Conservation (phyloP, 2,888 invertebrate species). For the Ecliptopera silaceata region DNA sequence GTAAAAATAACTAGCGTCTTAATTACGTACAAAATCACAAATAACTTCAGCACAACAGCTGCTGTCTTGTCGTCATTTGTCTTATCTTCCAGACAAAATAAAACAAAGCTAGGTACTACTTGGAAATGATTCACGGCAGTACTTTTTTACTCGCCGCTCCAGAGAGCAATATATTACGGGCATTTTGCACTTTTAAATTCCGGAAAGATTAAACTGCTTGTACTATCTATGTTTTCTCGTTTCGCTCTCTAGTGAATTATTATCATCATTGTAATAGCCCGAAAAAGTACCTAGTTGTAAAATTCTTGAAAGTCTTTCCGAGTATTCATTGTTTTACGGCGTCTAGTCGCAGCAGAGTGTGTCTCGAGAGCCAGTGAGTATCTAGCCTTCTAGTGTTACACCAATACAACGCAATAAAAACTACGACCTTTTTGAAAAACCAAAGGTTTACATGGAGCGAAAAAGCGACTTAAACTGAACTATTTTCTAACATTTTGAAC, state of each 20-base stretch:
- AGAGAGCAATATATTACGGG: slow-evolving; percentile 48
- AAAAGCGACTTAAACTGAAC: too few relatives aligned
- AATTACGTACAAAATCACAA: slow-evolving; percentile 13
- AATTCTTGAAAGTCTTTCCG: too few relatives aligned
- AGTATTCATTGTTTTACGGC: too few relatives aligned
- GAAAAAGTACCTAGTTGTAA: too few relatives aligned
- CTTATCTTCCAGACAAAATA: slow-evolving; percentile 33
- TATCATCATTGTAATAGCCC: too few relatives aligned
- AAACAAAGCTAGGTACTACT: slow-evolving; percentile 34
- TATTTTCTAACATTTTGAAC: too few relatives aligned
- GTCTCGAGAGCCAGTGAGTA: too few relatives aligned
- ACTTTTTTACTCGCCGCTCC: slow-evolving; percentile 45
- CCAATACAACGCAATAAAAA: too few relatives aligned
- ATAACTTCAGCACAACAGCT: slow-evolving; percentile 31
- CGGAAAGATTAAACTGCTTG: slow-evolving; percentile 27
- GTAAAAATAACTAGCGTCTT: not conserved
- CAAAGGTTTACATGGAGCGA: too few relatives aligned
- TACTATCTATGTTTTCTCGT: slow-evolving; percentile 15
- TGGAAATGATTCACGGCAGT: slow-evolving; percentile 44
- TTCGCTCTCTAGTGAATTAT: not conserved
- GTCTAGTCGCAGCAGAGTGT: too few relatives aligned
- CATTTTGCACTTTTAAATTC: slow-evolving; percentile 42
- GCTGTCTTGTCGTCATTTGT: slow-evolving; percentile 38
- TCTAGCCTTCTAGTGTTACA: too few relatives aligned
- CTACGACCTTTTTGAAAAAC: too few relatives aligned